Evolutionary conservation across 1,140 invertebrate genomes (phyloP).

Genomic region (Bombus vancouverensis): DNA sequence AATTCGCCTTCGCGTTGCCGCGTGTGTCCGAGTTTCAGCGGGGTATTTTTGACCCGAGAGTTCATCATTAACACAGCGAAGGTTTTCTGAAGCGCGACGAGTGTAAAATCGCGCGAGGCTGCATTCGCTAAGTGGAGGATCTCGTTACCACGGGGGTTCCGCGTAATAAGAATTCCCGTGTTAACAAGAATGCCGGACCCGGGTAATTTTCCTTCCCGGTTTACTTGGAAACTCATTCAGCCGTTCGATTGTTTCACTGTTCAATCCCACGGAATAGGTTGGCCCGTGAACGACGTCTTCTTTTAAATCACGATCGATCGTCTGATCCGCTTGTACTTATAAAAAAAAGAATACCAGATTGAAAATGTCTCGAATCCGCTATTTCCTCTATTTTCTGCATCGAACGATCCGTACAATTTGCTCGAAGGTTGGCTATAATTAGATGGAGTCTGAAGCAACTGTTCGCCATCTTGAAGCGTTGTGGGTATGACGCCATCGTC

Average conservation of each 20-base stretch:
- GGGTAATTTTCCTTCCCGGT: conserved; percentile 4
- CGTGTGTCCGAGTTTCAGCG: too few species aligned
- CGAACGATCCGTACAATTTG: not conserved
- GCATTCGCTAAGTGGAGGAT: conserved; percentile 31
- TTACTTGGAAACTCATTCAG: not conserved
- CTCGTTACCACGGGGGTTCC: conserved; percentile 27
- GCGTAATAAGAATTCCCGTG: conserved; percentile 28
- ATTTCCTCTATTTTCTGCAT: not conserved
- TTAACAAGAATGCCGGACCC: conserved; percentile 14
- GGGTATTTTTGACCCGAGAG: conserved; percentile 9
- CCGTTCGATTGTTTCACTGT: not conserved
- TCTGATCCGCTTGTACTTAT: not conserved
- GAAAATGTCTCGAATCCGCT: not conserved
- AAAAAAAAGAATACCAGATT: not conserved
- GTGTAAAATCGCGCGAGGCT: conserved; percentile 11
- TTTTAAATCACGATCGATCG: fast-evolving
- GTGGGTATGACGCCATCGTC: conserved; percentile 32
- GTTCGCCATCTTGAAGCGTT: conserved; percentile 34
- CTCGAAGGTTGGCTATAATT: conserved; percentile 54
- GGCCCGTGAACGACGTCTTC: not conserved
- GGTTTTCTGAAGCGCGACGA: not conserved
- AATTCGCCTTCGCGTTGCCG: not conserved
- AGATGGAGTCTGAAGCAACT: conserved; percentile 14
- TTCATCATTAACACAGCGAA: conserved; percentile 8
- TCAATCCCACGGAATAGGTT: not conserved